Evolutionary conservation across 2,888 invertebrate species (phyloP).

Genomic region (Phyto melanocephala): DNA sequence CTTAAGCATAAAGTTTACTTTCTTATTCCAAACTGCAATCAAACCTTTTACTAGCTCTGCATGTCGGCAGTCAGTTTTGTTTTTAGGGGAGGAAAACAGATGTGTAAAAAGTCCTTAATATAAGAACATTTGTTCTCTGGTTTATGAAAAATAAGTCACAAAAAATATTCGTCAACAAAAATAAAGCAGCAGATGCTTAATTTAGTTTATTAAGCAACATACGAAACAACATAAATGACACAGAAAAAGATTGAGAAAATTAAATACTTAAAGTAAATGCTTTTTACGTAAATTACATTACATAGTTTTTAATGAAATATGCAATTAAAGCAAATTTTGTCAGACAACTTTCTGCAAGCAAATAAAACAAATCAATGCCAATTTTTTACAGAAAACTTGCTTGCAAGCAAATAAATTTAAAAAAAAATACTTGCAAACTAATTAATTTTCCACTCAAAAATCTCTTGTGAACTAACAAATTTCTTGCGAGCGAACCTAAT

Average conservation of each 20-base stretch:
- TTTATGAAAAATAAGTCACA: not conserved
- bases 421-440: no score
- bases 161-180: not conserved
- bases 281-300: no score
- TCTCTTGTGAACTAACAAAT: no score
- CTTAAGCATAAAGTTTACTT: constrained; percentile 10
- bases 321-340: no score
- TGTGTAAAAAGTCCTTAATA: not conserved
- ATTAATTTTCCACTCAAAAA: no score
- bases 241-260: not conserved
- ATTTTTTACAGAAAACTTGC: not conserved
- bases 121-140: not conserved
- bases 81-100: constrained; percentile 57
- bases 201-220: not conserved
- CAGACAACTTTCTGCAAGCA: no score
- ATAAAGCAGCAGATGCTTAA: not conserved
- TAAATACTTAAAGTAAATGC: not conserved
- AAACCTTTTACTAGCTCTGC: constrained; percentile 3
- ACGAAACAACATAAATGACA: not conserved
- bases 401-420: not conserved
- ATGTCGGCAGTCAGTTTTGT: no score
- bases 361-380: no score
- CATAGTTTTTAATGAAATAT: no score
- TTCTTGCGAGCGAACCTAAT: no score
- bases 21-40: not conserved